These are phyloP conservation scores for Ploceus nigricollis DNA, from an alignment of 2,113 vertebrate species.

Conservation along the genomic window DNA sequence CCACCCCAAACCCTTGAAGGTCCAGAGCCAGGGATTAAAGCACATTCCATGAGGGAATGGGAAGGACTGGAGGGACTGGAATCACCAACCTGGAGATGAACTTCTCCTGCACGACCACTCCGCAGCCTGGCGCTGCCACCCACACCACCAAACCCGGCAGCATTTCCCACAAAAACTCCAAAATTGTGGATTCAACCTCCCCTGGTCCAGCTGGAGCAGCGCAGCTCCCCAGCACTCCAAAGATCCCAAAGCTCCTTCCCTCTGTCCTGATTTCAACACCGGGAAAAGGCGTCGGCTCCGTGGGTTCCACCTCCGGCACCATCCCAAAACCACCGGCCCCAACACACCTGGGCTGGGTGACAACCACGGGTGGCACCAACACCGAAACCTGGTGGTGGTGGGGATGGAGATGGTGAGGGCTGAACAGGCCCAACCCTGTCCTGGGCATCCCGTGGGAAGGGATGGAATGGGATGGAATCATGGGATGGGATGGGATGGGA, in stretches of 20 bases:
- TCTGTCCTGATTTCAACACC: fast-evolving
- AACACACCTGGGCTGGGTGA: not conserved
- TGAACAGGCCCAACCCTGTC: fast-evolving
- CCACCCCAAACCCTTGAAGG: not conserved
- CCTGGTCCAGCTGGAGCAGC: not conserved
- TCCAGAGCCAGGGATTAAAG: fast-evolving
- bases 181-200: not conserved
- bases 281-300: not conserved
- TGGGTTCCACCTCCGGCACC: not conserved
- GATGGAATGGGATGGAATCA: not conserved
- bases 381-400: fast-evolving
- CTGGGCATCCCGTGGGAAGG: not conserved
- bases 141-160: not conserved
- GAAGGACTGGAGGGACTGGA: not conserved
- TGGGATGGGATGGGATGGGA: not conserved
- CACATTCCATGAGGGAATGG: fast-evolving
- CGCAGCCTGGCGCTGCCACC: fast-evolving
- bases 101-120: not conserved
- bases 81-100: not conserved
- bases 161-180: not conserved
- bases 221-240: fast-evolving
- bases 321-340: not conserved
- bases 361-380: not conserved
- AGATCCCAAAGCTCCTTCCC: not conserved
- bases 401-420: not conserved